These are phyloP conservation scores for Anolis sagrei DNA, from an alignment of 2,113 vertebrate genomes.

Conservation along the genomic window DNA sequence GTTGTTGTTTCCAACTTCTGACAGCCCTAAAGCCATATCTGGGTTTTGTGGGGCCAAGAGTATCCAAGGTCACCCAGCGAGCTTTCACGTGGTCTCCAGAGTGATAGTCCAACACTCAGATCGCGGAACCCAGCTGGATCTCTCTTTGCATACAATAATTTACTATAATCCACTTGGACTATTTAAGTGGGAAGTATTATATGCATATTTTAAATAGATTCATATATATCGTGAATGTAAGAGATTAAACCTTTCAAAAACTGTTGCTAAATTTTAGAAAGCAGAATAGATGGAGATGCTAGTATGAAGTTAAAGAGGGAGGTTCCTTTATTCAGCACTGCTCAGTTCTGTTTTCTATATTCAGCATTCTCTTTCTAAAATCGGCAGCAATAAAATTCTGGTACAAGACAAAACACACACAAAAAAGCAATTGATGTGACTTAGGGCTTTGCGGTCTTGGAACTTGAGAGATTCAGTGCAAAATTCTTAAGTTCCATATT, in stretches of 20 bases:
- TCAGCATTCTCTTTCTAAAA: not conserved
- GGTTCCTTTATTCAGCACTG: not conserved
- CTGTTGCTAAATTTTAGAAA: not conserved
- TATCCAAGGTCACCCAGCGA: no score
- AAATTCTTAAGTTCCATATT: not conserved
- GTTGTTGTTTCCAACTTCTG: no score
- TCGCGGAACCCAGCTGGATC: not conserved
- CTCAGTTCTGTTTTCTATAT: not conserved
- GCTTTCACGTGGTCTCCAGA: no score
- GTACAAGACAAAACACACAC: not conserved
- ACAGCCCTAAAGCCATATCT: no score
- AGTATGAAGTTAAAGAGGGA: no score
- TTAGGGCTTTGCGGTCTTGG: not conserved
- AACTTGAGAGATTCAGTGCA: not conserved
- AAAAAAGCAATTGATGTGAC: not conserved
- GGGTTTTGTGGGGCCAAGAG: no score
- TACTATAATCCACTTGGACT: not conserved
- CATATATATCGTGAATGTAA: not conserved
- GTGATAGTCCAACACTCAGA: no score
- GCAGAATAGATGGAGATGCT: not conserved
- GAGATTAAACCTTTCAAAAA: not conserved
- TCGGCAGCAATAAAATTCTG: not conserved
- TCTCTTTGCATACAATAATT: not conserved
- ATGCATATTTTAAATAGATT: not conserved
- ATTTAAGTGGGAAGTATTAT: not conserved